Evolutionary conservation across 2,888 invertebrate genomes (phyloP), one percentile per base, ranked within the genome.

Genomic region (Heliconius cydno): DNA sequence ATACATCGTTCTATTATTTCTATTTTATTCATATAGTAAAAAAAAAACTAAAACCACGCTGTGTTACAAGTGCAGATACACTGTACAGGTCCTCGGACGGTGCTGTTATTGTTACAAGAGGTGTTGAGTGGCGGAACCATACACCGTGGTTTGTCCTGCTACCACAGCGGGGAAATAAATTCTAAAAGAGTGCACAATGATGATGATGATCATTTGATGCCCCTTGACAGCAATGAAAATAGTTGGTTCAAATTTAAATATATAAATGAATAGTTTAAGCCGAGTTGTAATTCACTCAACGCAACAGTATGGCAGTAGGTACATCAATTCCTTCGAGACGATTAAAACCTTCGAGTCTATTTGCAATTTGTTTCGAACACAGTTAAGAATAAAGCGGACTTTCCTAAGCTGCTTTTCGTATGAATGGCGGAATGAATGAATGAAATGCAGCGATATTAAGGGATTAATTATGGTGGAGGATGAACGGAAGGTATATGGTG

Each of bases 401-500:
- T 81, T 30, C 57, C 28, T 77, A 80, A 81, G 80, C 79, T 75
- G 76, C 70, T 81, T 80, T 81, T 76, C 78, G 46, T 52, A 77
- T 74, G 70, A 41, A 41, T 70, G 67, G 70, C 19, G 78, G 52
- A 52, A 19, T 52, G 52, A 52, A 19, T 52, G 52, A 52, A 19
- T 76, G 70, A 75, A 80, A 74, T 65, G 74, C 70, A 75, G 68
- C 41, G 41, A 76, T 76, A 70, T 70, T 76, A 77, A 77, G 28
- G 78, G 77, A 80, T 80, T 82, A 80, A 79, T 82, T 77, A 79
- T 57, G 38, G 28, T 30, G 25, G 41, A 41, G 65, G 63, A 63
- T 28, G 19, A 63, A n/a, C 25, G 13, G 28, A 0, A 15, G 60
- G 38, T 4, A 34, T 34, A 6, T 34, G 1, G 15, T 38, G 70